Base-by-base conservation (phyloP, 2,888 invertebrate species). In the Seira sanloemensis region DNA sequence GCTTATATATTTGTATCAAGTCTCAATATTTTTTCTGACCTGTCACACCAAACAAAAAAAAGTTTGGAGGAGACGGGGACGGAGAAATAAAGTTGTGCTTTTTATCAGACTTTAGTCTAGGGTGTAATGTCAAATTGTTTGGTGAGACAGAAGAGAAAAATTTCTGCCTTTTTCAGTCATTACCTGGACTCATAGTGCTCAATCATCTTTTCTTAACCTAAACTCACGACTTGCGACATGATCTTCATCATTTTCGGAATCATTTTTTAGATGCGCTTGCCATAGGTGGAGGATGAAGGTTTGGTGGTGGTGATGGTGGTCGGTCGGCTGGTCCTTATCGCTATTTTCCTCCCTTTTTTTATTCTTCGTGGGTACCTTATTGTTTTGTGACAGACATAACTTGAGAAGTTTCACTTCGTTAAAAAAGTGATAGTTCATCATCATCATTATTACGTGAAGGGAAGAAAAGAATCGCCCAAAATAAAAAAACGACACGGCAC, bases 11-110 rank as follows among this genome's bases (percentile, higher is more conserved):
- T 16, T 24, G 23, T 37, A 74, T 83, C 73, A 54, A 67, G 72
- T 82, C 77, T 85, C 85, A 75, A 18, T 76, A 67, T 68, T 67
- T 85, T 86, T 84, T 84, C 85, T 86, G 86, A 86, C 88, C 87
- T 87, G 88, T 88, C 86, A 84, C 86, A 84, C 84, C 37, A 62
- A 9, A 66, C n/a, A 71, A 23, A 25, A 54, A 37, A 19, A 84
- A 27, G 12, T 50, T 50, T 50, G 2, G 12, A 50, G n/a, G 37
- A 37, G 37, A 12, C 37, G 12, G 50, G 50, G 50, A 50, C 50
- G n/a, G n/a, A 50, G n/a, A 16, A 50, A 50, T 50, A 50, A 50
- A 50, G 50, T 50, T 50, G 50, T 50, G 50, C 2, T 50, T 50
- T 50, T 50, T 50, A 50, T 50, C 50, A n/a, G 5, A 18, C 50